Evolutionary conservation across 1,140 invertebrate species (phyloP), one percentile per base, ranked within the genome.

Genomic region (Stegodyphus dumicola): DNA sequence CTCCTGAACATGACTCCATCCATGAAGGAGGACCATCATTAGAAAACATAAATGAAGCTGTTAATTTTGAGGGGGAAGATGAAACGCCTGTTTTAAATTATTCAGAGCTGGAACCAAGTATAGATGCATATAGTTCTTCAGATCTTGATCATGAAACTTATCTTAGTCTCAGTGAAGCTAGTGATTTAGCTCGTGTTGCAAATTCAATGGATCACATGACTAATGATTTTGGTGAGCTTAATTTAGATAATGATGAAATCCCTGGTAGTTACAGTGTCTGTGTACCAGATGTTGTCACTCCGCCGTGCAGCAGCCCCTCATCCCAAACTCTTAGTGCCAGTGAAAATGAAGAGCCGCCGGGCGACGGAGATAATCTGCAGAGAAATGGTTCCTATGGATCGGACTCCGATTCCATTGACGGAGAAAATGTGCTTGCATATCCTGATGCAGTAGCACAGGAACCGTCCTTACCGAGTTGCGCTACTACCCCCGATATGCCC

Each of bases 1-100:
- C 92, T 6, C 92, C 93, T 52, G 93, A 93, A 90, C 93, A 93
- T 52, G 93, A 93, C 86, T 92, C 91, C 89, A 90, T 93, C 88
- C 91, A 91, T 88, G 92, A 92, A 89, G 92, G 91, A 53, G 88
- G 86, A 13, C 71, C 80, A 54, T 90, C 91, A 83, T 91, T 89
- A 33, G 89, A 90, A 77, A 89, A 89, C 73, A 86, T 89, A 33
- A 60, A 86, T 64, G 88, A 89, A 49, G 69, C 86, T 18, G 76
- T 77, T 75, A 77, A 67, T 52, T 81, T 81, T 66, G 79, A 81
- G 64, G 70, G 65, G 73, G 65, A 86, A 52, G 71, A 77, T 70
- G 79, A 77, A 51, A 65, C 74, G 60, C 71, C 69, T 54, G 48
- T 75, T 54, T 67, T 67, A 60, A 76, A 70, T 71, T 76, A 77